Base-by-base conservation (phyloP, 2,113 vertebrate genomes). In the Monopterus albus region DNA sequence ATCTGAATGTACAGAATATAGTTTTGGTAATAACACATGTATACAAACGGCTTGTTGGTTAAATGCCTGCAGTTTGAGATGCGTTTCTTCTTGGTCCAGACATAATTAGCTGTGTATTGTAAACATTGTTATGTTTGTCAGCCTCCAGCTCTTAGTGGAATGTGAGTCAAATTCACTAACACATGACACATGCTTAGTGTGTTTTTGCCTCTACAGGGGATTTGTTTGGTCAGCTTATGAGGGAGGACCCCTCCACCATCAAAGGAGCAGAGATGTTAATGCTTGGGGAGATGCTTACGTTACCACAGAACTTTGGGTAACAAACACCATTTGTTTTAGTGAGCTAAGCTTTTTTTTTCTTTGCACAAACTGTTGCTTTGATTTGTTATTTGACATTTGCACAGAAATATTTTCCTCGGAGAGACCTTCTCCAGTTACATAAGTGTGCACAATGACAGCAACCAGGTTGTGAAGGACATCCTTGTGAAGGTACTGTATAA, bases 351-450 rank as follows among this genome's bases (percentile, higher is more conserved):
- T n/a, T n/a, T 21, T 42, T 35, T 40, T 6, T n/a, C n/a, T n/a
- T 10, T 2, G 7, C 7, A 5, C 2, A 9, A n/a, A 7, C 2
- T 43, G 13, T 40, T 17, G 7, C 28, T 39, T n/a, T 59, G 13
- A 31, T 31, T 31, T 31, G 8, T 21, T 62, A 7, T 25, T 1
- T 71, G 1, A 0, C 28, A 42, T 1, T 71, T 2, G 0, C 28
- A 42, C 87, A 99, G 98, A 67, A 99, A 99, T 78, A 99, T 99
- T 87, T 99, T 99, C 92, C 92, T 99, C 10, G 98, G 98, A 7
- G 97, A 99, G 87, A 99, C 97, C 0, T 99, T 99, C 92, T 99
- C 97, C 84, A 99, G 97, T 92, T 99, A 99, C 63, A 99, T 99
- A 79, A 99, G 97, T 1, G 98, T 99, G 59, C 98, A 99, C 85